Percentiles rank a stretch among this genome's conserved stretches.
These are phyloP conservation scores for Chlamydotis undulata DNA, from an alignment of 2,113 vertebrate species.

Conservation along the genomic window DNA sequence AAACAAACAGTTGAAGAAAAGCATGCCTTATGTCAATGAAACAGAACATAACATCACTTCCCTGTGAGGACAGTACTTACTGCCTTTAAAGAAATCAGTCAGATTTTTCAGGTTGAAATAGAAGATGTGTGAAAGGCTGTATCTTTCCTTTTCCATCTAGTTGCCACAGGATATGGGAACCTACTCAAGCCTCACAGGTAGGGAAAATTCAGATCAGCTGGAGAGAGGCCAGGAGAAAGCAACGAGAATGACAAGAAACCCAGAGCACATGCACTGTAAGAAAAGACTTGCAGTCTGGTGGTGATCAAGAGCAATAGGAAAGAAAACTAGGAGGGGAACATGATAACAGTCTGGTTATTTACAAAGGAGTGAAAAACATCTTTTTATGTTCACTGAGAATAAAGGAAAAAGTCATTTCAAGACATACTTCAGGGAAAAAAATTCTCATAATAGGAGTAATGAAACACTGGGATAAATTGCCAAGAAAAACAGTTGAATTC, in stretches of 20 bases:
- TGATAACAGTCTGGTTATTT: not conserved
- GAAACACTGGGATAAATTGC: not conserved
- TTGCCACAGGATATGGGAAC: not conserved
- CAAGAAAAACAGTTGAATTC: not conserved
- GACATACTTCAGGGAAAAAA: not conserved
- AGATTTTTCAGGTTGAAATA: not conserved
- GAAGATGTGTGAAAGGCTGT: not conserved
- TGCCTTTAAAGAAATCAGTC: not conserved
- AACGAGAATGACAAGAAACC: not conserved
- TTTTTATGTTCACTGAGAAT: not conserved
- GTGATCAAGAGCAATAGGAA: not conserved
- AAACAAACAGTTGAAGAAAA: not conserved
- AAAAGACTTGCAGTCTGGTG: not conserved
- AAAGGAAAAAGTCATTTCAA: not conserved
- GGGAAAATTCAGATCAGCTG: not conserved
- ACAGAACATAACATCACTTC: not conserved
- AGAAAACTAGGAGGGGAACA: not conserved
- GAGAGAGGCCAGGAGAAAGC: not conserved
- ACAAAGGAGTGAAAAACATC: not conserved
- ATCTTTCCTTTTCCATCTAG: not conserved
- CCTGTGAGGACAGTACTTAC: not conserved
- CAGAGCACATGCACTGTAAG: not conserved
- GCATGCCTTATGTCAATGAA: not conserved
- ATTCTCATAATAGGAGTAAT: not conserved
- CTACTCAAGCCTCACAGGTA: not conserved